Conservation (phyloP, 2,113 vertebrate species). For the Pachyramphus minor region DNA sequence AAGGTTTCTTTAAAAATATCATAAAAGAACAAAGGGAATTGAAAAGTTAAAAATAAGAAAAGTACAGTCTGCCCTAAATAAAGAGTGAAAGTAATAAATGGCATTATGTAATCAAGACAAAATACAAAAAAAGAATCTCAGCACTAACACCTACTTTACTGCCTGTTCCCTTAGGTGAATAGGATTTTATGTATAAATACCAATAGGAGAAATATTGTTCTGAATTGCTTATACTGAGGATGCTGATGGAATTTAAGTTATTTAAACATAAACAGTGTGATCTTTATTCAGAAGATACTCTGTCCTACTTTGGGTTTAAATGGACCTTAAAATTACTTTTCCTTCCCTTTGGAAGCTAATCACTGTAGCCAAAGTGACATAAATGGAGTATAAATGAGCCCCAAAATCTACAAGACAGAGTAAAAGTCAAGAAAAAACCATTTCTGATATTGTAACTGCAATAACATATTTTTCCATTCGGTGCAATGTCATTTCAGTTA, state of each 20-base stretch:
- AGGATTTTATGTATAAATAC: background rate
- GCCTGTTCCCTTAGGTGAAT: background rate
- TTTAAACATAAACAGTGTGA: background rate
- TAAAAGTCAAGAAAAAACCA: background rate
- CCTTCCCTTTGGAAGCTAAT: background rate
- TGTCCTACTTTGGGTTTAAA: conserved; percentile 18
- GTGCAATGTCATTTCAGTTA: background rate
- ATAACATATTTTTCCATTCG: background rate
- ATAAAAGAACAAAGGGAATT: conserved; percentile 18
- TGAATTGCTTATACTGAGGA: background rate
- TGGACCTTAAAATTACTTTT: conserved; percentile 39
- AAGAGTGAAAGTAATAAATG: background rate
- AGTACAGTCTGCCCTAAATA: conserved; percentile 44
- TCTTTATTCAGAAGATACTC: background rate
- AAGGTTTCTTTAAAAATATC: background rate
- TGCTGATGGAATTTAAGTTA: background rate
- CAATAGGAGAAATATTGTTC: background rate
- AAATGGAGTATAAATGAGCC: background rate
- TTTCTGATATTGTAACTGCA: background rate
- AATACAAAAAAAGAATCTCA: background rate
- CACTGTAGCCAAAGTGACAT: background rate
- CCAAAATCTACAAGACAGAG: background rate
- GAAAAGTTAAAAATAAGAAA: conserved; percentile 44
- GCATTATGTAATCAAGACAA: conserved; percentile 14
- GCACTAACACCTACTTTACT: background rate